Percentiles rank a stretch among this genome's conserved stretches.
phyloP scores from a whole-genome alignment of 92 coral and sea anemone species.

The Umimayanthus chanpuru region DNA sequence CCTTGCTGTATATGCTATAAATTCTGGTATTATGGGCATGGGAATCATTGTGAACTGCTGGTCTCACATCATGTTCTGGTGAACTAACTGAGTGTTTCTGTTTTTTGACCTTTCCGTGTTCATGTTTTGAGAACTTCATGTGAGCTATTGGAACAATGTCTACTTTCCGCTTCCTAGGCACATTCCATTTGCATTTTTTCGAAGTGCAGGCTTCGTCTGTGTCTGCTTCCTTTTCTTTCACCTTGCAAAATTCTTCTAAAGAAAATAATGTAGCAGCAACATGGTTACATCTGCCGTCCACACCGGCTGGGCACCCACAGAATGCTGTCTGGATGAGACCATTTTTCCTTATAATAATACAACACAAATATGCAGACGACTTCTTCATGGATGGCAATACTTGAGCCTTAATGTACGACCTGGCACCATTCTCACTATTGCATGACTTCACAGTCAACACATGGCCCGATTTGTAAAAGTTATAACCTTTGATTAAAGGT shows the following conservation, averaged over 20 bases:
- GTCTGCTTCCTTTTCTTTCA: slow-evolving; percentile 20
- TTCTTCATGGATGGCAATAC: slow-evolving; percentile 62
- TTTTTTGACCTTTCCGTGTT: too few species aligned
- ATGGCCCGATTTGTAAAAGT: slow-evolving; percentile 49
- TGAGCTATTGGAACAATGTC: slow-evolving; percentile 33
- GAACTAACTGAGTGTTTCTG: too few species aligned
- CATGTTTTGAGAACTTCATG: too few species aligned
- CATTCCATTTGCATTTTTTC: slow-evolving; percentile 45
- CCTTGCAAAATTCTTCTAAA: slow-evolving; percentile 48
- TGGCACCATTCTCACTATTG: slow-evolving; percentile 42
- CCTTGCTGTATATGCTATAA: too few species aligned
- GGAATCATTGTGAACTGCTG: too few species aligned
- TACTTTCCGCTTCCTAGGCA: slow-evolving; percentile 54
- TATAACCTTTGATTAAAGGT: slow-evolving; percentile 46
- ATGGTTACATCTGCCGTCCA: slow-evolving; percentile 58
- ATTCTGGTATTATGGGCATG: too few species aligned
- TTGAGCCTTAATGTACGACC: slow-evolving; percentile 44
- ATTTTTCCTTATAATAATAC: slow-evolving; percentile 30
- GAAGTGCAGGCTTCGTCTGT: slow-evolving; percentile 46
- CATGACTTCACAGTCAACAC: slow-evolving; percentile 47
- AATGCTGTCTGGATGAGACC: slow-evolving; percentile 49
- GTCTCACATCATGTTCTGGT: too few species aligned
- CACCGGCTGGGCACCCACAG: slow-evolving; percentile 61
- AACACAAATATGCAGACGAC: slow-evolving; percentile 43
- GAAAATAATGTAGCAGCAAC: slow-evolving; percentile 58